A percentile compares a stretch with the other conserved stretches of the same genome.
Conservation (phyloP, 2,797 vertebrate species). For the Cacajao melanocephalus region DNA sequence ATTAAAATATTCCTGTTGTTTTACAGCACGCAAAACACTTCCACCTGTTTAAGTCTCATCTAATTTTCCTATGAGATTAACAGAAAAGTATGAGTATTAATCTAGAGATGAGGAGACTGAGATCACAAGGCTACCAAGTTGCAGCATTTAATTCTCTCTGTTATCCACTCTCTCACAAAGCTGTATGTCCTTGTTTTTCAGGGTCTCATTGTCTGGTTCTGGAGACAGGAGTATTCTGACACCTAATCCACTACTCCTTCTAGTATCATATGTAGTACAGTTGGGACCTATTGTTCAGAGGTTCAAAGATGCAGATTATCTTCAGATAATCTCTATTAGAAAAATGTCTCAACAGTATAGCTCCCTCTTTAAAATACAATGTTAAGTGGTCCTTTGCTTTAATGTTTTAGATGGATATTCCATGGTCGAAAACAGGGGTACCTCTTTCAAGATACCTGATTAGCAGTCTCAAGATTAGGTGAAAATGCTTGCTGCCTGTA, state of each 20-base stretch:
- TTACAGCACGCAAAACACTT: constrained; percentile 21
- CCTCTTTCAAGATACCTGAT: background rate
- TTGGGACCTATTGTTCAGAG: background rate
- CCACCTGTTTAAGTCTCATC: background rate
- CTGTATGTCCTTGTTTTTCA: background rate
- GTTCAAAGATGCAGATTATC: background rate
- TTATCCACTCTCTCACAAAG: background rate
- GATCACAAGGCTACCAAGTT: background rate
- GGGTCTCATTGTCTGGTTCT: background rate
- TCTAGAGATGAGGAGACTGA: background rate
- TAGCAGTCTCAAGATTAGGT: background rate
- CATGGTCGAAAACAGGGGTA: background rate
- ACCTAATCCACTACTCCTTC: background rate
- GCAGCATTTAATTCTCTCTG: background rate
- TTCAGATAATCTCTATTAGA: background rate
- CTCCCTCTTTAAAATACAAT: background rate
- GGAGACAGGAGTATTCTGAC: background rate
- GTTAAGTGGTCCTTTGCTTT: background rate
- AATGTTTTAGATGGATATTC: background rate
- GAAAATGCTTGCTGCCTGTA: background rate
- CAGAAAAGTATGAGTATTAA: background rate
- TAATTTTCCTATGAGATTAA: constrained; percentile 3
- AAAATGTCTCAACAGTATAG: background rate
- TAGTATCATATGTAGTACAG: background rate
- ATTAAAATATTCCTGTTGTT: background rate